Percentiles rank a stretch among this genome's conserved stretches.
Conservation (phyloP, 92 coral and sea anemone genomes). For the Pocillopora grandis region DNA sequence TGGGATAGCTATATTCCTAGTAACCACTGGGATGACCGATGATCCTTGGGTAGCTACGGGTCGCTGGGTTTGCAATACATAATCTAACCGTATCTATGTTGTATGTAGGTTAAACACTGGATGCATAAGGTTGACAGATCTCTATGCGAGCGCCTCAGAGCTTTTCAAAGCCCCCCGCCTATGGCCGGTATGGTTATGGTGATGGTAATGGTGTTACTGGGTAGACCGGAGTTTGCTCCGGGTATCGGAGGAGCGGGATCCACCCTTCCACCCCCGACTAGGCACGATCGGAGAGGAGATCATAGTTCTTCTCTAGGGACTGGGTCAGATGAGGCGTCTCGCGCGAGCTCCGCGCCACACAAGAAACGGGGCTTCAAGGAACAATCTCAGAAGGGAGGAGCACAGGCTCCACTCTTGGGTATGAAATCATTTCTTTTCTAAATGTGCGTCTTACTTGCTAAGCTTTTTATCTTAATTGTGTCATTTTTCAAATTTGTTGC, state of each 20-base stretch:
- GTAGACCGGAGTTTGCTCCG: constrained; percentile 92
- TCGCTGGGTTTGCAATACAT: no score
- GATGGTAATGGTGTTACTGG: constrained; percentile 93
- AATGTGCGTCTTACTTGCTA: no score
- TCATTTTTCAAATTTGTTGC: not conserved
- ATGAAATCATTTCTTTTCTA: not conserved
- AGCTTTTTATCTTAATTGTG: no score
- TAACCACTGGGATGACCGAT: no score
- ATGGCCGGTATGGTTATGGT: constrained; percentile 99
- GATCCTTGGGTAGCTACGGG: no score
- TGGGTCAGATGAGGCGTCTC: constrained; percentile 86
- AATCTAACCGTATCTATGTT: not conserved
- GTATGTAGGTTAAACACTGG: constrained; percentile 78
- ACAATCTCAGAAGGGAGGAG: constrained; percentile 33
- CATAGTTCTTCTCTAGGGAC: constrained; percentile 69
- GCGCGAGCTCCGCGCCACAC: constrained; percentile 81
- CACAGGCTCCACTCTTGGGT: constrained; percentile 54
- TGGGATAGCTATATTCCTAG: no score
- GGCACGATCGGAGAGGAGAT: constrained; percentile 75
- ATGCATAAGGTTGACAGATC: constrained; percentile 90
- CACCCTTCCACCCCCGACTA: constrained; percentile 50
- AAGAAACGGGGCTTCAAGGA: constrained; percentile 49
- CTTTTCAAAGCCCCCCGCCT: constrained; percentile 96
- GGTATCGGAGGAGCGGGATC: constrained; percentile 84
- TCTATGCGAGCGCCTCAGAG: constrained; percentile 88